These are phyloP conservation scores for Deroplatys truncata DNA, from an alignment of 2,888 invertebrate genomes.

Conservation along the genomic window DNA sequence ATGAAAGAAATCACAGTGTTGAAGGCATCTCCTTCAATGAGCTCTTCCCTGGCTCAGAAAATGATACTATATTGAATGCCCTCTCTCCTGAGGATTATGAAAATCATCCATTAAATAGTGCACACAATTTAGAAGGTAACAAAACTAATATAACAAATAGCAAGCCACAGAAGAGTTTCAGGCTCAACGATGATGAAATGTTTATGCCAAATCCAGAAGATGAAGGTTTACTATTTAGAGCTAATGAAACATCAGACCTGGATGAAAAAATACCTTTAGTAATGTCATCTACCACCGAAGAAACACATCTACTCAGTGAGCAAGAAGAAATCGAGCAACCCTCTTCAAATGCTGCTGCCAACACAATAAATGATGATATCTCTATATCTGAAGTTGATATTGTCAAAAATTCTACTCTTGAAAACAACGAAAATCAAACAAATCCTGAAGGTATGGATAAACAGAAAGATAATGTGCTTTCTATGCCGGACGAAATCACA, in stretches of 20 bases:
- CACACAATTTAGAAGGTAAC: background rate
- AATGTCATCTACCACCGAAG: background rate
- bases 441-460: background rate
- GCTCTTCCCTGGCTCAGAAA: background rate
- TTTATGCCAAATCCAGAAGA: slow-evolving; percentile 47
- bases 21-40: background rate
- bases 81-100: slow-evolving; percentile 29
- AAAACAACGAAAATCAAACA: background rate
- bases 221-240: background rate
- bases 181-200: slow-evolving; percentile 51
- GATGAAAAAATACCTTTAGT: background rate
- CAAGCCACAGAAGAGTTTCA: slow-evolving; percentile 42
- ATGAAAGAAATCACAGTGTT: background rate
- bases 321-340: background rate
- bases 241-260: background rate
- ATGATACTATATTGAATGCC: slow-evolving; percentile 1
- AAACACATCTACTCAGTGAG: background rate
- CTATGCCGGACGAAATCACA: background rate
- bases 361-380: background rate
- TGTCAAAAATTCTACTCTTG: background rate
- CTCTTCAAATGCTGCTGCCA: background rate
- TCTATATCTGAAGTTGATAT: background rate
- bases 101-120: background rate
- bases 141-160: slow-evolving; percentile 35
- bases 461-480: background rate